Percentiles rank a stretch among this genome's conserved stretches.
These are phyloP conservation scores for Pogonomyrmex barbatus DNA, from an alignment of 1,140 invertebrate genomes.

Conservation along the genomic window DNA sequence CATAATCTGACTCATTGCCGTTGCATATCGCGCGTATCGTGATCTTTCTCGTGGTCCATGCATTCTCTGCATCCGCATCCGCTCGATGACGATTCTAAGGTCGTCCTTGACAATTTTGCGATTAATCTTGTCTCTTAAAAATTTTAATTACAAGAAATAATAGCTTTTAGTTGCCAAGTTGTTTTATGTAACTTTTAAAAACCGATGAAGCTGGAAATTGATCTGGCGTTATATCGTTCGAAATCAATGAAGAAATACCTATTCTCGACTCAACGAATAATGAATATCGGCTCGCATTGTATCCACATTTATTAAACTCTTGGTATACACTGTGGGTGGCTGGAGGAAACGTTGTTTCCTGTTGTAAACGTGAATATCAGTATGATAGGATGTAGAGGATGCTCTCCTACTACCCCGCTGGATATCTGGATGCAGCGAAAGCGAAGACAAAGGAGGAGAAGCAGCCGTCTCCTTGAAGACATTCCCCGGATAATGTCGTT, in stretches of 20 bases:
- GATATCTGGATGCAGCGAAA: neutral
- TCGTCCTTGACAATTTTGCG: neutral
- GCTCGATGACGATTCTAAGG: neutral
- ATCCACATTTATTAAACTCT: constrained; percentile 23
- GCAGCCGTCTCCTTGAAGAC: neutral
- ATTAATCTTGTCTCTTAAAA: neutral
- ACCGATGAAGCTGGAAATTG: neutral
- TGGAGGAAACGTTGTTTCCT: constrained; percentile 24
- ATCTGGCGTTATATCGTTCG: neutral
- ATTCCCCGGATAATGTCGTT: constrained; percentile 11
- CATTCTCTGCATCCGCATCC: constrained; percentile 5
- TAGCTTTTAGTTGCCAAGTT: neutral
- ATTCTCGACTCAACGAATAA: neutral
- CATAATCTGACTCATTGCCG: constrained; percentile 61
- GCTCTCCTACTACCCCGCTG: constrained; percentile 16
- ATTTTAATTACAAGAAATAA: neutral
- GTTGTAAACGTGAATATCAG: constrained; percentile 30
- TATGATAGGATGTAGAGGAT: too few relatives aligned
- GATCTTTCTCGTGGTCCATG: constrained; percentile 10
- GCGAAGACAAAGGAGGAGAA: constrained; percentile 37
- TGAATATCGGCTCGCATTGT: neutral
- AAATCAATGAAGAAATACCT: neutral
- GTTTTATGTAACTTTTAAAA: neutral
- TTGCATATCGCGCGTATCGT: constrained; percentile 52
- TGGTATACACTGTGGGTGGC: neutral